Evolutionary conservation across 2,888 invertebrate genomes (phyloP).

Genomic region (Cynaeus angustus): DNA sequence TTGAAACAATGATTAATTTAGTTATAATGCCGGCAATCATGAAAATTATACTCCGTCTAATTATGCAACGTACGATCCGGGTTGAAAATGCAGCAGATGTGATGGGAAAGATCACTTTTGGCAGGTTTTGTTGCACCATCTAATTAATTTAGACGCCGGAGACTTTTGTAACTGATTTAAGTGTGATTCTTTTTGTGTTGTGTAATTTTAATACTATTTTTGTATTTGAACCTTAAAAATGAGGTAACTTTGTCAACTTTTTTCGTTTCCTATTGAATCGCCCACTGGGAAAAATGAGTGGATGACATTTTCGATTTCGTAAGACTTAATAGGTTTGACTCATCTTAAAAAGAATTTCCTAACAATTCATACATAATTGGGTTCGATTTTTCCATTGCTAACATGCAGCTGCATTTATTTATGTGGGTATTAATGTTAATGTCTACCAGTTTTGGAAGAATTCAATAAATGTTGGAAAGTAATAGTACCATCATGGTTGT

Average conservation of each 20-base stretch:
- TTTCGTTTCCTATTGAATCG: constrained; percentile 1
- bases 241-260: too few species aligned
- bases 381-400: constrained; percentile 13
- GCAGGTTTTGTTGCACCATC: constrained; percentile 6
- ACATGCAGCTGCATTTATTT: constrained; percentile 12
- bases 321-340: constrained; percentile 23
- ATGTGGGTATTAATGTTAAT: constrained; percentile 11
- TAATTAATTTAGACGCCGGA: constrained; percentile 20
- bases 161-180: background rate
- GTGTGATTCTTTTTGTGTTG: constrained; percentile 24
- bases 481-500: constrained; percentile 22
- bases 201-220: constrained; percentile 1
- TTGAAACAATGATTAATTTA: constrained; percentile 20
- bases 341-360: constrained; percentile 24
- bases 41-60: constrained; percentile 18
- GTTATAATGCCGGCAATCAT: constrained; percentile 19
- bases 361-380: constrained; percentile 14
- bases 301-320: constrained; percentile 33
- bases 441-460: constrained; percentile 6
- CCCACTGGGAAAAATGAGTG: constrained; percentile 26
- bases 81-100: constrained; percentile 7
- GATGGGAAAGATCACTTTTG: background rate
- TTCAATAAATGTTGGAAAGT: constrained; percentile 17
- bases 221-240: too few species aligned
- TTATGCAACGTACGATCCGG: background rate